phyloP scores from a whole-genome alignment of 2,113 vertebrate species.

The Paradoxurus hermaphroditus region DNA sequence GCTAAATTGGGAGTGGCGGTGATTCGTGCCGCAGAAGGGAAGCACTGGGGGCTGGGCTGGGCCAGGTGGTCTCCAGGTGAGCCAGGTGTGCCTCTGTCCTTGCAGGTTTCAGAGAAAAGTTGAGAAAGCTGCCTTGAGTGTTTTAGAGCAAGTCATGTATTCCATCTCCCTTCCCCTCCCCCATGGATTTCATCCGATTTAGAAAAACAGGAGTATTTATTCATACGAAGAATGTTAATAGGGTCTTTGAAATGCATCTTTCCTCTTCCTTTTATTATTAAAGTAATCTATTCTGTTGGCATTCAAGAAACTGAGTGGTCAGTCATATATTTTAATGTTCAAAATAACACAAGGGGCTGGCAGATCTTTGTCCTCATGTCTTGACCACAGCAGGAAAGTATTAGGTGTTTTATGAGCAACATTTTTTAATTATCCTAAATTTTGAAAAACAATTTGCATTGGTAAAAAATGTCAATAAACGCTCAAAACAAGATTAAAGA shows the following conservation, averaged over 20 bases:
- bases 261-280: not conserved
- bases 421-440: constrained; percentile 40
- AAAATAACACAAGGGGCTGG: not conserved
- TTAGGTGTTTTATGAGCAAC: not conserved
- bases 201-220: not conserved
- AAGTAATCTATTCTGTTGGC: constrained; percentile 21
- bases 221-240: constrained; percentile 21
- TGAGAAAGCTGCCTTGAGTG: not conserved
- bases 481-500: constrained; percentile 15
- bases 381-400: constrained; percentile 21
- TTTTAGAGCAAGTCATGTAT: not conserved
- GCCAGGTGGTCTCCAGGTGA: not conserved
- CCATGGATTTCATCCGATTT: constrained; percentile 6
- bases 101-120: not conserved
- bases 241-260: constrained; percentile 32
- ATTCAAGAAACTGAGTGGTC: constrained; percentile 7
- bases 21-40: not conserved
- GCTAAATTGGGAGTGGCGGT: not conserved
- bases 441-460: constrained; percentile 34
- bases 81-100: not conserved
- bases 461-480: constrained; percentile 28
- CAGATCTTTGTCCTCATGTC: not conserved
- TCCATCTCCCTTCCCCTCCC: not conserved
- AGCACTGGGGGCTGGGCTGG: not conserved
- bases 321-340: constrained; percentile 16